Base-by-base conservation (phyloP, 2,113 vertebrate species). In the Suricata suricatta region DNA sequence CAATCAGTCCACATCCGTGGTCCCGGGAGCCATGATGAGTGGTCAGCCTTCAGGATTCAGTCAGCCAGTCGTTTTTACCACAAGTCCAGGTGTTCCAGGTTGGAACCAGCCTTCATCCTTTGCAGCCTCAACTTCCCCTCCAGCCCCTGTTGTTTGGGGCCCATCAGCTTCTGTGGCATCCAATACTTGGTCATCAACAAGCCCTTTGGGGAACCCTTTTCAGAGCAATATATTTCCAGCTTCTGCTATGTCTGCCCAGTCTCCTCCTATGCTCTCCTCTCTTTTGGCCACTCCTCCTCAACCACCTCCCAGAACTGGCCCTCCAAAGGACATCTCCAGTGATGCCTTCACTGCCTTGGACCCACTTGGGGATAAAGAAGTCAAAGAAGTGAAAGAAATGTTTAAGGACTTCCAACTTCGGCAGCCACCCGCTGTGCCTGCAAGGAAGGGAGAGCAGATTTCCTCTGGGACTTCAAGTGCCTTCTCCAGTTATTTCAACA, bases 401-500 rank as follows among this genome's bases (percentile, higher is more conserved):
- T 99, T 99, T 98, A 99, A 99, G 98, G 99, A 99, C 97, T 99
- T 99, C 97, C 99, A 99, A 87, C 94, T 99, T 50, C 99, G 99
- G 93, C 99, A 99, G 68, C 99, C 99, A 10, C 99, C 99, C 8
- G 99, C 99, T 35, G 99, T 99, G 44, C 99, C 99, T 7, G 99
- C 99, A 0, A 99, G 99, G 96, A 99, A 98, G 98, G 99, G 99
- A 86, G 99, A 99, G 50, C 98, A 98, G 71, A 97, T 76, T 81
- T 31, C 95, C 25, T 16, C 97, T 76, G 98, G 96, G 94, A 77
- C 97, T 90, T 98, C 85, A 0, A 98, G 97, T 85, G 95, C 98
- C 69, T 99, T 99, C 84, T 98, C 98, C 19, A 98, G 97, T 97
- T 99, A 99, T 88, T 99, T 99, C 96, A 98, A 88, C 97, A 99